Percentiles rank a stretch among this genome's conserved stretches.
Conservation (phyloP, 1,140 invertebrate genomes). For the Apis mellifera region DNA sequence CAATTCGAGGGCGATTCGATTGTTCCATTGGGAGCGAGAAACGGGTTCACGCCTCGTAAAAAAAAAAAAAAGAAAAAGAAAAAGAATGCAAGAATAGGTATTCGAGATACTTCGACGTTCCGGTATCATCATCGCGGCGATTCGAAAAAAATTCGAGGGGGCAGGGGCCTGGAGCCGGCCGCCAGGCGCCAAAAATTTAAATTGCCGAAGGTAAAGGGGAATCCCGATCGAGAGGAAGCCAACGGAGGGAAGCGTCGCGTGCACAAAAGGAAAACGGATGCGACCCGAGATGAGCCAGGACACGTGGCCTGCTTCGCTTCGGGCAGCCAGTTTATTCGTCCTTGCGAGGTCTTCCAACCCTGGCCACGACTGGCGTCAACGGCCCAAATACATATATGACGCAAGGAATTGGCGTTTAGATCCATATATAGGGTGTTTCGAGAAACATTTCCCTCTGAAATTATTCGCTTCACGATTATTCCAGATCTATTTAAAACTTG, state of each 20-base stretch:
- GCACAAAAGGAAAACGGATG: slow-evolving; percentile 10
- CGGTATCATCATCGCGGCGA: neutral
- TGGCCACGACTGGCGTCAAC: slow-evolving; percentile 68
- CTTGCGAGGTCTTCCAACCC: slow-evolving; percentile 78
- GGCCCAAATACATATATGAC: slow-evolving; percentile 78
- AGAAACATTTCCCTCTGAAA: too few relatives aligned
- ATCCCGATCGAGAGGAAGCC: neutral
- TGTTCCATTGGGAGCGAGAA: neutral
- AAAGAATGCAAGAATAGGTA: neutral
- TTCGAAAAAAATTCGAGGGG: slow-evolving; percentile 6
- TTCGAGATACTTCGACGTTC: neutral
- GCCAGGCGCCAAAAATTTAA: slow-evolving; percentile 39
- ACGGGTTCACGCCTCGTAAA: neutral
- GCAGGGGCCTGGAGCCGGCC: neutral
- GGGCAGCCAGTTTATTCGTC: slow-evolving; percentile 60
- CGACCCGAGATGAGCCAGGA: neutral
- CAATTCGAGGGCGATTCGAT: neutral
- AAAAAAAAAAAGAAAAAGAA: too few relatives aligned
- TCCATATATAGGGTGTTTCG: slow-evolving; percentile 20
- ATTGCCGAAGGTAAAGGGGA: slow-evolving; percentile 26
- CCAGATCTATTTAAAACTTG: too few relatives aligned
- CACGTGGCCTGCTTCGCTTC: slow-evolving; percentile 31
- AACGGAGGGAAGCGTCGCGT: slow-evolving; percentile 17
- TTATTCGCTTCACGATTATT: too few relatives aligned
- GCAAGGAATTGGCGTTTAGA: slow-evolving; percentile 69